Conservation (phyloP, 2,797 vertebrate species). For the Dicrostonyx torquatus region DNA sequence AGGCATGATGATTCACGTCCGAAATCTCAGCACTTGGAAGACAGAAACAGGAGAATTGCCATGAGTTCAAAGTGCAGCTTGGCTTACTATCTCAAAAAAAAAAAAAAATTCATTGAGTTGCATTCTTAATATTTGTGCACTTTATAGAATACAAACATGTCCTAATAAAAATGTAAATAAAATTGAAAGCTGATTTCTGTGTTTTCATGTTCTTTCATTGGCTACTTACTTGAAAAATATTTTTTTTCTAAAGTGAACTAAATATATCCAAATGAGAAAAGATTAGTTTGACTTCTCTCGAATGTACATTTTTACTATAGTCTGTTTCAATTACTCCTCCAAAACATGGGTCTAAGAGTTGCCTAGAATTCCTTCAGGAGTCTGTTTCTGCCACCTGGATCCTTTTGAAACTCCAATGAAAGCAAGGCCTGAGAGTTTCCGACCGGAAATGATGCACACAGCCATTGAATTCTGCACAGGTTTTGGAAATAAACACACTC, state of each 20-base stretch:
- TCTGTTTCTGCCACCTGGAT: not conserved
- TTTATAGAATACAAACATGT: not conserved
- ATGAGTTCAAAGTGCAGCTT: not conserved
- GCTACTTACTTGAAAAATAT: conserved; percentile 1
- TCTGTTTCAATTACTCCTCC: conserved; percentile 25
- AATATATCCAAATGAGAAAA: not conserved
- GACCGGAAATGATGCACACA: conserved; percentile 9
- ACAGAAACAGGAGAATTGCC: not conserved
- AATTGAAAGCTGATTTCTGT: conserved; percentile 43
- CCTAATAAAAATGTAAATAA: conserved; percentile 34
- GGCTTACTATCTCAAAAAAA: not conserved
- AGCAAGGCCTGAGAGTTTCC: conserved; percentile 10
- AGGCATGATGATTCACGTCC: not conserved
- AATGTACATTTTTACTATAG: not conserved
- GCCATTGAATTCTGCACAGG: not conserved
- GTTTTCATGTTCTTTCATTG: conserved; percentile 24
- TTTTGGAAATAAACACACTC: not conserved
- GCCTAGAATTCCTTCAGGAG: not conserved
- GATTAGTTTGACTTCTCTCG: conserved; percentile 2
- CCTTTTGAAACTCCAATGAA: conserved; percentile 20
- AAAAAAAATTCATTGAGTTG: not conserved
- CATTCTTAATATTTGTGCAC: not conserved
- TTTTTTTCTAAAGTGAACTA: conserved; percentile 21
- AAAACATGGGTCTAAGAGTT: conserved; percentile 9
- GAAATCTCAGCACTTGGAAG: not conserved